Percentiles rank a stretch among this genome's conserved stretches.
Evolutionary conservation across 2,113 vertebrate species (phyloP).

Genomic region (Penelope pileata): DNA sequence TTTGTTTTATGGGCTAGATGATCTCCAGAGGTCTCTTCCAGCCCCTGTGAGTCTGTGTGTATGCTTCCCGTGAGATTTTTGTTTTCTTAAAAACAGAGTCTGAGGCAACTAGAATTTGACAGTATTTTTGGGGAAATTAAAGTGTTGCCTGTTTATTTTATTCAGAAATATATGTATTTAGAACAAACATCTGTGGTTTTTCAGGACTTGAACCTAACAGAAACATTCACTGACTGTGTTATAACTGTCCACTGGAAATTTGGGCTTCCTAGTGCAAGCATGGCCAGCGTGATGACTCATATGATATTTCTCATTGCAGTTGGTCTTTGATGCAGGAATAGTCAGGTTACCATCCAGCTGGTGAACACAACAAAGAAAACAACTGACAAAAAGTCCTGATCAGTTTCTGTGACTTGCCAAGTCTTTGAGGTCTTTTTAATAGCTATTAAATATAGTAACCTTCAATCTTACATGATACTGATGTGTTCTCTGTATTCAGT

Average conservation of each 20-base stretch:
- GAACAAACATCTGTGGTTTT: not conserved
- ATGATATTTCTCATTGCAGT: too few species aligned
- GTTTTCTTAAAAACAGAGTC: not conserved
- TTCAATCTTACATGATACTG: not conserved
- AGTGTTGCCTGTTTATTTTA: not conserved
- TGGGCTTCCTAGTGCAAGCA: not conserved
- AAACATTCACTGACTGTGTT: not conserved
- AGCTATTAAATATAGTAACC: not conserved
- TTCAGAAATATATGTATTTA: rapidly evolving
- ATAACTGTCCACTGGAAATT: not conserved
- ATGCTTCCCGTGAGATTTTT: not conserved
- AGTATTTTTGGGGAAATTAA: not conserved
- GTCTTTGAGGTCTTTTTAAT: not conserved
- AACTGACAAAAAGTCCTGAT: rapidly evolving
- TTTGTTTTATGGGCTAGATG: not conserved
- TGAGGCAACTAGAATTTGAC: not conserved
- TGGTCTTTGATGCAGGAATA: not conserved
- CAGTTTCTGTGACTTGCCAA: not conserved
- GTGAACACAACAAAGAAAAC: not conserved
- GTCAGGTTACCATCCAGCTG: not conserved
- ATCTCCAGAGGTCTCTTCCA: not conserved
- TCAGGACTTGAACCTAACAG: not conserved
- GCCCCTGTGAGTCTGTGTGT: not conserved
- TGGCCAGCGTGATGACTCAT: too few species aligned
- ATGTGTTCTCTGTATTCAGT: slow-evolving; percentile 71